Evolutionary conservation across 2,797 vertebrate species (phyloP).

Genomic region (Gadopsis bispinosus): DNA sequence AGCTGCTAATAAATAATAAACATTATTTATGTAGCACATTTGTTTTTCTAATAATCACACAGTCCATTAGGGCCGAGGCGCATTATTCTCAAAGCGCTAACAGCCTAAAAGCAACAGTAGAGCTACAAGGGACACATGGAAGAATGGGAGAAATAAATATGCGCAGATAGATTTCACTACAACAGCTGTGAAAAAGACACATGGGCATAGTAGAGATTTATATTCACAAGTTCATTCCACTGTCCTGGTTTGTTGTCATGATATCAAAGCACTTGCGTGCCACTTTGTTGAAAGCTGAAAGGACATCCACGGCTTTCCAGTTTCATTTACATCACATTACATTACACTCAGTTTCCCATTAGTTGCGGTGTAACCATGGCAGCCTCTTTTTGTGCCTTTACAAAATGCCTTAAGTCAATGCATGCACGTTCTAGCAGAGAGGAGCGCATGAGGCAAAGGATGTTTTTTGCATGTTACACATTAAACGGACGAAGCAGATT

Average conservation of each 20-base stretch:
- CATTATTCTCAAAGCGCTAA: not conserved
- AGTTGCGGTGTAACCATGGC: conserved; percentile 54
- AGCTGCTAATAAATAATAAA: not conserved
- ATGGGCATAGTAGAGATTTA: not conserved
- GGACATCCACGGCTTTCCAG: conserved; percentile 53
- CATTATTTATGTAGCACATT: not conserved
- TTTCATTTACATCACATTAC: conserved; percentile 63
- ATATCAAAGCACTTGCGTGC: conserved; percentile 16
- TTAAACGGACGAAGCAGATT: not conserved
- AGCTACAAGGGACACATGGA: not conserved
- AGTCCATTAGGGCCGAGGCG: not conserved
- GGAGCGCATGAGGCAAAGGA: not conserved
- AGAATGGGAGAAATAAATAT: not conserved
- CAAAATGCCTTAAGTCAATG: conserved; percentile 27
- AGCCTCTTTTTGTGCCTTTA: conserved; percentile 49
- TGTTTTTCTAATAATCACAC: not conserved
- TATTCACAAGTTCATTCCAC: not conserved
- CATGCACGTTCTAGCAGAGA: not conserved
- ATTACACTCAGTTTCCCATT: conserved; percentile 38
- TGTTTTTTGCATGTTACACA: not conserved
- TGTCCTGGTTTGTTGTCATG: not conserved
- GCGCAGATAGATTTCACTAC: not conserved
- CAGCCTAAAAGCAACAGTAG: not conserved
- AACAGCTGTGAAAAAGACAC: not conserved
- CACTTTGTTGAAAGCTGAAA: conserved; percentile 57